Evolutionary conservation across 2,888 invertebrate genomes (phyloP).

Genomic region (Sicus ferrugineus): DNA sequence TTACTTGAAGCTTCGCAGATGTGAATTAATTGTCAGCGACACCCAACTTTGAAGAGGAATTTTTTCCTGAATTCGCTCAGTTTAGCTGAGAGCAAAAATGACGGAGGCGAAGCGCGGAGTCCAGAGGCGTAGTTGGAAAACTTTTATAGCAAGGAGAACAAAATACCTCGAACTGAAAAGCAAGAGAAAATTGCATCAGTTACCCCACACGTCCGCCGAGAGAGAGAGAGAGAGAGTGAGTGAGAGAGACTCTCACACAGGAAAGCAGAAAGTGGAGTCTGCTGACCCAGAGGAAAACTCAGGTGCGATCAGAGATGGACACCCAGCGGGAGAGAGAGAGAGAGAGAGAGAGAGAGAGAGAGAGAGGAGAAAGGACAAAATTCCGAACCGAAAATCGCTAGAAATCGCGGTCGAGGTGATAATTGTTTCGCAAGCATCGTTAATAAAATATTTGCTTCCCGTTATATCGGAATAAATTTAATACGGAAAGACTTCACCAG

Average conservation of each 20-base stretch:
- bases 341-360: neutral
- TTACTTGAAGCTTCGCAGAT: constrained; percentile 12
- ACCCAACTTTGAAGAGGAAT: neutral
- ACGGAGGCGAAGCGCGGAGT: no score
- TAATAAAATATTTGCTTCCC: neutral
- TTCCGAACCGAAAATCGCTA: no score
- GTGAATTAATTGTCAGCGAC: constrained; percentile 12
- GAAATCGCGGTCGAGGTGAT: no score
- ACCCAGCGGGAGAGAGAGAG: neutral
- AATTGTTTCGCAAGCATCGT: no score
- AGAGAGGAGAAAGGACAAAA: neutral
- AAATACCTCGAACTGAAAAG: neutral
- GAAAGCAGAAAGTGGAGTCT: no score
- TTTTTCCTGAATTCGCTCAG: neutral
- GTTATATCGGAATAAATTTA: no score
- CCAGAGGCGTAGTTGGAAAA: neutral
- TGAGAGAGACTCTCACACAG: neutral
- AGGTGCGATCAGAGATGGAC: no score
- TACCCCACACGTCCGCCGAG: neutral
- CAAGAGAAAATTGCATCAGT: neutral
- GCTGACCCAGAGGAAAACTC: no score
- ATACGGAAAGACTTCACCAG: no score
- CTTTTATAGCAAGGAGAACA: neutral
- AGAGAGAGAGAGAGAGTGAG: neutral
- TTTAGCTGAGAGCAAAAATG: no score